Base-by-base conservation (phyloP, 92 coral and sea anemone genomes). In the Hydrozoanthus gracilis region DNA sequence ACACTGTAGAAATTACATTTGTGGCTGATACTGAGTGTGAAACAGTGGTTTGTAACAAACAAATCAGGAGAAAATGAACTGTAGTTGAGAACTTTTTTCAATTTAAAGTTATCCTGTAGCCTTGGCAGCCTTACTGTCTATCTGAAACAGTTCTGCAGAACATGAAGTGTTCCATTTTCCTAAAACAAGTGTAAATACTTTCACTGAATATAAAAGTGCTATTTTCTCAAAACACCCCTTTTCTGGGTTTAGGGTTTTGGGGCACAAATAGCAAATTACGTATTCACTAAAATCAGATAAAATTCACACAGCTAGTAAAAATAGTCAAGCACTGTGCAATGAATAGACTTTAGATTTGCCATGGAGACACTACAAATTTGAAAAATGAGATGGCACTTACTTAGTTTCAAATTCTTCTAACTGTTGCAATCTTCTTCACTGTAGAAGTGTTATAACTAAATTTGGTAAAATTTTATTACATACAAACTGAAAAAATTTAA, bases 201-300 rank as follows among this genome's bases (percentile, higher is more conserved):
- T 45, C 54, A 72, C 4, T 15, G 51, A 72, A 72, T 3, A 4
- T 45, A 0, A 72, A 72, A 62, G 10, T 72, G 77, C 27, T 13
- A 13, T 72, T 72, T 72, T 72, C 35, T 72, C 35, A 72, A 72
- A 72, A 72, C 77, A 72, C 10, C 49, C 77, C 2, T 72, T 72
- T 72, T 46, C 35, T 9, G 44, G 77, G 14, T 72, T 72, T 4
- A 16, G 18, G 51, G 20, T 45, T 71, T 71, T 2, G 39, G 39
- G 39, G 39, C 39, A 27, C 39, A 27, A 27, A 27, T 27, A 27
- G 39, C 39, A 27, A 27, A 27, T 27, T 27, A 27, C 2, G 48
- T 71, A 71, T 71, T 71, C 51, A 71, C 48, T 44, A 11, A 71
- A 71, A 71, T 71, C 46, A 71, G 76, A 3, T 71, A 50, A 39